phyloP scores from a whole-genome alignment of 2,888 invertebrate species.

The Mycogona germanica region DNA sequence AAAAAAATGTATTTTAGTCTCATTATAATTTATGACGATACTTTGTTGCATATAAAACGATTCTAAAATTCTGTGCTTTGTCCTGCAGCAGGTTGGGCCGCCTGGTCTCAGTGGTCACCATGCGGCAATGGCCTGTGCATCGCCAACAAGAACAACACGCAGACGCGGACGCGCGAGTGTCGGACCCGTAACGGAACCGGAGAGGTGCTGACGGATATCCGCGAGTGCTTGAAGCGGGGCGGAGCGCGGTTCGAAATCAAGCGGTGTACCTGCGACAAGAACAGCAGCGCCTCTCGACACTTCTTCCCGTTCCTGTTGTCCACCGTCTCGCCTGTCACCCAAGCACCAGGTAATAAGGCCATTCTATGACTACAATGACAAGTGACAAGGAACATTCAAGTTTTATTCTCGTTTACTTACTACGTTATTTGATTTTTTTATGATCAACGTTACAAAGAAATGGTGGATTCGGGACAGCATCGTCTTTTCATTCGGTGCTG shows the following conservation, averaged over 20 bases:
- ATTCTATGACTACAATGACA: too few relatives aligned
- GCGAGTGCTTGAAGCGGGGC: constrained; percentile 23
- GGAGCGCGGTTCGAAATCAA: constrained; percentile 24
- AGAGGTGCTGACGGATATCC: constrained; percentile 22
- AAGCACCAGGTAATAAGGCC: constrained; percentile 5
- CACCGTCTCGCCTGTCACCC: too few relatives aligned
- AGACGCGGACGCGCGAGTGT: constrained; percentile 25
- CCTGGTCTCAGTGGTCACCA: constrained; percentile 25
- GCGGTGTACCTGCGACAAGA: constrained; percentile 20
- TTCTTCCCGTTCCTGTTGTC: background rate
- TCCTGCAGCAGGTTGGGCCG: constrained; percentile 22
- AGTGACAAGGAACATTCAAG: too few relatives aligned
- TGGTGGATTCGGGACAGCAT: too few relatives aligned
- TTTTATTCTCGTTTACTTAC: too few relatives aligned
- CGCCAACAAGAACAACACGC: constrained; percentile 21
- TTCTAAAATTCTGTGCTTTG: background rate
- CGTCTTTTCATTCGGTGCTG: too few relatives aligned
- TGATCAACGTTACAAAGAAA: too few relatives aligned
- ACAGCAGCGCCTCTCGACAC: too few relatives aligned
- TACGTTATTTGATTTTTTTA: too few relatives aligned
- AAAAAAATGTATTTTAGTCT: too few relatives aligned
- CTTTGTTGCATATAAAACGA: too few relatives aligned
- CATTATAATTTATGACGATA: too few relatives aligned
- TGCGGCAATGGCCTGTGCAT: constrained; percentile 22
- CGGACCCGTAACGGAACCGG: constrained; percentile 24